Percentiles rank a stretch among this genome's conserved stretches.
phyloP scores from a whole-genome alignment of 2,888 invertebrate species.

The Lagria hirta region DNA sequence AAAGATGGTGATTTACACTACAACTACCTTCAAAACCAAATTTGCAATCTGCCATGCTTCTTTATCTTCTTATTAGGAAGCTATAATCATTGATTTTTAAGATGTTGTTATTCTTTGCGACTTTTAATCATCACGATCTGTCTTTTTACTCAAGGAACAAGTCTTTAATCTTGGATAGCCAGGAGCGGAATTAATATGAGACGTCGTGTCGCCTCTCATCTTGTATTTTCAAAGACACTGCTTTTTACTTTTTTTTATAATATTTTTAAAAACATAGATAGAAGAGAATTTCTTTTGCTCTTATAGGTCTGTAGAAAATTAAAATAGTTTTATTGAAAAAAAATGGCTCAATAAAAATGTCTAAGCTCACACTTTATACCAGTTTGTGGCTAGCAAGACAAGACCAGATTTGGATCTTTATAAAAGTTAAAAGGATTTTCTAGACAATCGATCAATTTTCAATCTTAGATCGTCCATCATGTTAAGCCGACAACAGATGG shows the following conservation, averaged over 20 bases:
- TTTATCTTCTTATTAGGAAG: no score
- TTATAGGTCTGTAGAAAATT: slow-evolving; percentile 20
- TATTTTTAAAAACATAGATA: slow-evolving; percentile 12
- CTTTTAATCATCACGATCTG: slow-evolving; percentile 36
- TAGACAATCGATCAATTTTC: slow-evolving; percentile 23
- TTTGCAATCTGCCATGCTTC: slow-evolving; percentile 6
- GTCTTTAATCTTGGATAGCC: slow-evolving; percentile 42
- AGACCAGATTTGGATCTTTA: slow-evolving; percentile 17
- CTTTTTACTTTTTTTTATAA: slow-evolving; percentile 19
- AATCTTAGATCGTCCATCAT: slow-evolving; percentile 24
- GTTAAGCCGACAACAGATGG: slow-evolving; percentile 22
- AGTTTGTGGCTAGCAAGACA: slow-evolving; percentile 18
- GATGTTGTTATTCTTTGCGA: slow-evolving; percentile 27
- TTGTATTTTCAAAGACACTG: slow-evolving; percentile 13
- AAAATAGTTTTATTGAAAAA: slow-evolving; percentile 17
- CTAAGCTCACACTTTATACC: slow-evolving; percentile 25
- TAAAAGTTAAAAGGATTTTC: slow-evolving; percentile 19
- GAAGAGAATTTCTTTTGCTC: slow-evolving; percentile 4
- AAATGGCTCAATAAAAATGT: slow-evolving; percentile 13
- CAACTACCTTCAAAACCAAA: slow-evolving; percentile 5
- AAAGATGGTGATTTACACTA: slow-evolving; percentile 16
- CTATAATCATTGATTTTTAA: slow-evolving; percentile 18
- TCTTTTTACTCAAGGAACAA: slow-evolving; percentile 28
- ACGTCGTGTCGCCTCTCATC: slow-evolving; percentile 20
- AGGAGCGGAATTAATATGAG: slow-evolving; percentile 39